Evolutionary conservation across 2,797 vertebrate genomes (phyloP).

Genomic region (Pteropus rufus): DNA sequence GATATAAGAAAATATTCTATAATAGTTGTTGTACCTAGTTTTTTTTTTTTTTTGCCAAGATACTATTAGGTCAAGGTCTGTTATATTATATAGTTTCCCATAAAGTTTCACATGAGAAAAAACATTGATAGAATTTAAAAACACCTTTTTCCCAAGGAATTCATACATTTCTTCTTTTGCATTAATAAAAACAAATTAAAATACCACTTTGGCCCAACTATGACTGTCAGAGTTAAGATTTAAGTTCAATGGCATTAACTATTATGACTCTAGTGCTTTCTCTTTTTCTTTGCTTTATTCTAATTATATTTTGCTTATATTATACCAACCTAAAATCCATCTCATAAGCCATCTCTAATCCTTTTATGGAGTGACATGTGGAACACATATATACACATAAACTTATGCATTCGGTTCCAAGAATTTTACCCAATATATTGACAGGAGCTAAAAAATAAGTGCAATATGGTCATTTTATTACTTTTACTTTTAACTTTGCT

Average conservation of each 20-base stretch:
- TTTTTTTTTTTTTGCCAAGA: neutral
- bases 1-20: neutral
- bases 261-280: neutral
- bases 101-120: neutral
- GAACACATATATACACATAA: neutral
- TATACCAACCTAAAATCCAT: neutral
- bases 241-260: neutral
- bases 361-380: neutral
- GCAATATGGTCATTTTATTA: neutral
- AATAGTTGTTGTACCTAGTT: neutral
- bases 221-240: neutral
- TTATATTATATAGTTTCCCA: neutral
- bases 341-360: neutral
- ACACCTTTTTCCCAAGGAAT: neutral
- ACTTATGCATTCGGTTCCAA: neutral
- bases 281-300: slow-evolving; percentile 7
- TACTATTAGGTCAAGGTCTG: neutral
- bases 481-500: neutral
- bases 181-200: slow-evolving; percentile 53
- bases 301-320: neutral
- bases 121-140: neutral
- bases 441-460: neutral
- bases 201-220: neutral
- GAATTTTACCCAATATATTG: neutral
- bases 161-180: neutral